Conservation (phyloP, 2,113 vertebrate genomes). For the Carassius auratus region DNA sequence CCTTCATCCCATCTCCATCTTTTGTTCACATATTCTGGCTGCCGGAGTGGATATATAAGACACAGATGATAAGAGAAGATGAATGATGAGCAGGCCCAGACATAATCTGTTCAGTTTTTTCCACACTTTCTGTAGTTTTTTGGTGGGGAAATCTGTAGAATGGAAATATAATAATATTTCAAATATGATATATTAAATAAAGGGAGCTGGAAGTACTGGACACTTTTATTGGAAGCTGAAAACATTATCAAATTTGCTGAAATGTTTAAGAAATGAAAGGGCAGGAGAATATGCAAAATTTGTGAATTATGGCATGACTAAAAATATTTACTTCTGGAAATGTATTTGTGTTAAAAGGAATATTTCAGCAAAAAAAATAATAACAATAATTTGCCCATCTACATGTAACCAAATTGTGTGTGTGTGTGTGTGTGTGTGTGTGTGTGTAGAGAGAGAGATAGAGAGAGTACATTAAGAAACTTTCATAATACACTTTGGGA, state of each 20-base stretch:
- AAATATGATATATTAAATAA: constrained; percentile 5
- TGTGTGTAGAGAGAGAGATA: no score
- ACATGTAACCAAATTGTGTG: neutral
- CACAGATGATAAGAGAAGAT: constrained; percentile 7
- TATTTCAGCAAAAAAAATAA: neutral
- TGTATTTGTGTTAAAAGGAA: neutral
- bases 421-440: no score
- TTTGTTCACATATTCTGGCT: neutral
- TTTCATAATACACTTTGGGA: no score
- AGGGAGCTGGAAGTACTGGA: neutral
- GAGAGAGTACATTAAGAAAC: no score
- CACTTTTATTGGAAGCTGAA: constrained; percentile 3
- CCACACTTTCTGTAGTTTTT: neutral
- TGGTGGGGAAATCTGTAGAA: neutral
- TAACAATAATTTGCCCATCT: neutral
- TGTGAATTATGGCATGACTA: neutral
- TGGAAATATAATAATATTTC: constrained; percentile 20
- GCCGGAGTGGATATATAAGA: neutral
- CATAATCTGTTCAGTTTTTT: neutral
- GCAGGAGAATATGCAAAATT: neutral
- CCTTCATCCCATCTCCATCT: neutral
- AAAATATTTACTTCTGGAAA: neutral
- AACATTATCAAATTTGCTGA: neutral
- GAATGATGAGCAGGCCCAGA: constrained; percentile 3
- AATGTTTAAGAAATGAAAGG: constrained; percentile 9